phyloP scores from a whole-genome alignment of 23 tunicate species.

The Trididemnum nubilum region DNA sequence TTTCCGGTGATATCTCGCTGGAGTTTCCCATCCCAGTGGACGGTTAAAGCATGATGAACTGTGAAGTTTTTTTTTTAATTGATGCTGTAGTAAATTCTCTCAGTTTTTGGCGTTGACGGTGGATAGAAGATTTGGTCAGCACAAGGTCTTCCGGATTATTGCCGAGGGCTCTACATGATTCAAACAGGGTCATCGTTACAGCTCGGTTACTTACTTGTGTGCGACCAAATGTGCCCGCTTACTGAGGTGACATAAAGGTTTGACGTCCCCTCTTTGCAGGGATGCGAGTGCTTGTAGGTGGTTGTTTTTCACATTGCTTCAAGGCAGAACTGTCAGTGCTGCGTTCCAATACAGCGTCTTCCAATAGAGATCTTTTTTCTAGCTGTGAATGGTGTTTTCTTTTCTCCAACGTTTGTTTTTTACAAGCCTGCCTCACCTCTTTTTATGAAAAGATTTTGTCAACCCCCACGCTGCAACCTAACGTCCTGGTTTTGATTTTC shows the following conservation, averaged over 20 bases:
- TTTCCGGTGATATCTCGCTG: background rate
- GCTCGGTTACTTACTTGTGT: background rate
- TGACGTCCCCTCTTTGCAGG: constrained; percentile 8
- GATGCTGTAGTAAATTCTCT: background rate
- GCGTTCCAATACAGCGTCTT: background rate
- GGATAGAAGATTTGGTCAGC: background rate
- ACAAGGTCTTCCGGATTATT: background rate
- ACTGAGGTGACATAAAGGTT: background rate
- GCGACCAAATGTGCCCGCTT: background rate
- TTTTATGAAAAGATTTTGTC: background rate
- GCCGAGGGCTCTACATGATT: background rate
- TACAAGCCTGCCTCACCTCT: background rate
- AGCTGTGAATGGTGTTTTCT: background rate
- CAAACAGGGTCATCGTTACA: background rate
- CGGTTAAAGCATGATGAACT: constrained; percentile 13
- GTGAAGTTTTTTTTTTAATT: background rate
- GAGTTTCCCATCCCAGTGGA: constrained; percentile 9
- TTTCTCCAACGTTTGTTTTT: background rate
- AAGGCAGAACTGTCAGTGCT: background rate
- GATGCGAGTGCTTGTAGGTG: background rate
- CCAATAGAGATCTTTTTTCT: background rate
- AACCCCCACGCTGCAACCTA: constrained; percentile 6
- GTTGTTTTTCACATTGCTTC: background rate
- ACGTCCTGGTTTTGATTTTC: background rate
- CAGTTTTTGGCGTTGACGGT: background rate